Evolutionary conservation across 2,113 vertebrate genomes (phyloP), one percentile per base, ranked within the genome.

Genomic region (Platanista minor): DNA sequence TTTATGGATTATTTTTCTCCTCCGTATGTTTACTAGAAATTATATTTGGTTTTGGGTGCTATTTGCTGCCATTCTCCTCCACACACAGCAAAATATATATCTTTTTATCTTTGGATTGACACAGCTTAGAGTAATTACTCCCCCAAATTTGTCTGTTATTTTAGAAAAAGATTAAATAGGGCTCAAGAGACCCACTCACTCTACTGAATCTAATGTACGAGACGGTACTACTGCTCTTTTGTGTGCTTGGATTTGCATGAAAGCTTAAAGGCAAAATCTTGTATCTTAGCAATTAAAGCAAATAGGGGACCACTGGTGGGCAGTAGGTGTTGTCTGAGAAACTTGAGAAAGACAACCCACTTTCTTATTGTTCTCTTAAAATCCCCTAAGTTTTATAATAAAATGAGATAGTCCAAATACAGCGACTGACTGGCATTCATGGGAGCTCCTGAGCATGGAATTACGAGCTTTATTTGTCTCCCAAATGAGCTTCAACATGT

Each of bases 121-220:
- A 90, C 66, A 97, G 94, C 14, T 94, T 98, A 49, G 77, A 95
- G 84, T 86, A 96, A 97, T 98, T 97, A 3, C 95, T 98, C 87
- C 84, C 96, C 72, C 87, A 95, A 97, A 89, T 89, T 86, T 77
- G 49, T 96, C 90, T 86, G 15, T 98, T 97, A 81, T 96, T 86
- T 94, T 39, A 72, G 67, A 87, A 93, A 75, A 78, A 54, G 57
- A 93, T 86, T 74, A 88, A 93, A 46, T 87, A 57, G 77, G 74
- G 27, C 93, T 92, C 69, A 36, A 52, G 92, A 95, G 90, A 84
- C 82, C 39, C 80, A 46, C 67, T 81, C 49, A 57, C 62, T 82
- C 72, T 69, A 8, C 57, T 91, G 85, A 72, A 62, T 89, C 77
- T 67, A 87, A 71, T 52, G 39, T 82, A 29, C 4, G 21, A 64